Conservation (phyloP, 2,113 vertebrate species). For the Daboia siamensis region DNA sequence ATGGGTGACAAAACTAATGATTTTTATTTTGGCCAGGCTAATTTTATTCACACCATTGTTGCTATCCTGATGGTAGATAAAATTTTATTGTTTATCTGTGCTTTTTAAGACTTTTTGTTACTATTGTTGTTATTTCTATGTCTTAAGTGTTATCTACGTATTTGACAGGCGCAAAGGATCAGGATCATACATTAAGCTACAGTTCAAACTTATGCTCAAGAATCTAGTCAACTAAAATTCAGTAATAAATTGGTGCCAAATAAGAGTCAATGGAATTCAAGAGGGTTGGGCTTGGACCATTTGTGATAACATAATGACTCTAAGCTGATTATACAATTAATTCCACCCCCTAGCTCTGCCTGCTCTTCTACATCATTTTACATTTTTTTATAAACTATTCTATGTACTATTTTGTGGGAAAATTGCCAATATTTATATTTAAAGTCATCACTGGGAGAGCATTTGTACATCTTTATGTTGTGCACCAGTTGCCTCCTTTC, state of each 20-base stretch:
- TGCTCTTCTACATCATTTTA: not conserved
- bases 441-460: not conserved
- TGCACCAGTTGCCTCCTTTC: not conserved
- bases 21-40: not conserved
- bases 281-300: not conserved
- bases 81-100: not conserved
- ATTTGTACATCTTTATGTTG: not conserved
- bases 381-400: not conserved
- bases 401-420: not conserved
- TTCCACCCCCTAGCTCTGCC: not conserved
- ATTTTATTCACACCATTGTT: not conserved
- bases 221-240: not conserved
- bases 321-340: not conserved
- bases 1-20: constrained; percentile 47
- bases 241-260: not conserved
- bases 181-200: too few relatives aligned
- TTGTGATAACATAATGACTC: not conserved
- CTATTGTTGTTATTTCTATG: not conserved
- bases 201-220: not conserved
- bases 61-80: not conserved
- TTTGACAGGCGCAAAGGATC: too few relatives aligned
- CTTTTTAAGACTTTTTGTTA: not conserved
- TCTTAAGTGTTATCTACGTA: not conserved
- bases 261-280: not conserved
- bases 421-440: not conserved